Conservation (phyloP, 1,140 invertebrate species). For the Lordiphosa stackelbergi region DNA sequence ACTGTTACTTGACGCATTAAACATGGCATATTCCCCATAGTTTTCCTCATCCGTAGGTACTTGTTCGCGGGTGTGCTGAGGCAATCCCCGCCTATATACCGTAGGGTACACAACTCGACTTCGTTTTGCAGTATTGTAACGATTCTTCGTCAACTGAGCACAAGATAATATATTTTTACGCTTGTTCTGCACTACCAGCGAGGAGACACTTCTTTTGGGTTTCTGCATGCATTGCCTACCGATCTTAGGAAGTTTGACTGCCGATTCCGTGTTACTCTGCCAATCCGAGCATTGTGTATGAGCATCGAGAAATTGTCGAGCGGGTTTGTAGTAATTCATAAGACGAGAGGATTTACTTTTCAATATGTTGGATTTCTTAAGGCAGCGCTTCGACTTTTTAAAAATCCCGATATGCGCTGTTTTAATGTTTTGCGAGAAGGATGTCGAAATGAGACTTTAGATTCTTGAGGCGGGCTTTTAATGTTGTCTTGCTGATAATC, state of each 20-base stretch:
- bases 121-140: not conserved
- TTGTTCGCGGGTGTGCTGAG: not conserved
- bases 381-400: constrained; percentile 16
- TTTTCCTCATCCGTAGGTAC: not conserved
- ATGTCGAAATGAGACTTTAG: not conserved
- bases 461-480: not conserved
- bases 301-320: not conserved
- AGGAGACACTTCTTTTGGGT: not conserved
- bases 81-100: constrained; percentile 9
- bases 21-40: not conserved
- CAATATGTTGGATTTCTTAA: not conserved
- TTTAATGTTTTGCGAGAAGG: not conserved
- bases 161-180: not conserved
- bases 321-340: not conserved
- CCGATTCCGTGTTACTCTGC: too few species aligned
- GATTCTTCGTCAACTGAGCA: not conserved
- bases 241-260: not conserved
- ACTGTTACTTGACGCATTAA: not conserved
- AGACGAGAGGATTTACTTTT: not conserved
- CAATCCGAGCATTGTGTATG: constrained; percentile 3
- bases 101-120: constrained; percentile 22
- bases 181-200: not conserved
- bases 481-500: constrained; percentile 1
- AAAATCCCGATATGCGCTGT: constrained; percentile 24
- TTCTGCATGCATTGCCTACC: not conserved